Base-by-base conservation (phyloP, 2,888 invertebrate species). In the Periphyllus acericola region DNA sequence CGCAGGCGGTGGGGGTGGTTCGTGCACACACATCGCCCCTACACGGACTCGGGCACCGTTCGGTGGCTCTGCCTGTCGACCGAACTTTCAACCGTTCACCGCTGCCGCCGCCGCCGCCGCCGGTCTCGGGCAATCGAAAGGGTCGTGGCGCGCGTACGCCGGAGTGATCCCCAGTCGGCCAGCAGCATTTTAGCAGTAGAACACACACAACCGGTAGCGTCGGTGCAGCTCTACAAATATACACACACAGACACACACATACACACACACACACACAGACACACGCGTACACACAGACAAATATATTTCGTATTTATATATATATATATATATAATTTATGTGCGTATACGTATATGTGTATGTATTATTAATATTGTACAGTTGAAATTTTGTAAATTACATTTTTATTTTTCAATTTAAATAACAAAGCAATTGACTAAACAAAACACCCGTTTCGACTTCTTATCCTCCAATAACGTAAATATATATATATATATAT, bases 121-220 rank as follows among this genome's bases (percentile, higher is more conserved):
- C 40, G 76, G 75, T 36, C 84, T 66, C 76, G 68, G 46, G 80
- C 55, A 80, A 79, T 79, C 80, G 36, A 60, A 86, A 72, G 79
- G 86, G 86, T 72, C 80, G 86, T 55, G 1, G 60, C 75, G 72
- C 55, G 71, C 71, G 82, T 72, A 72, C 72, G n/a, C 36, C 21
- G 74, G 55, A 32, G 55, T 40, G 55, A 80, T 86, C 72, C 60
- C 55, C 86, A 86, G 86, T 86, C 86, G 75, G 72, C 72, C 86
- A 80, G 79, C 86, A 86, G 86, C 86, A 60, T 86, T 86, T 86
- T 80, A 80, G 80, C 86, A 86, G 86, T 86, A 72, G 86, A 55
- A 80, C 78, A 52, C 78, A 36, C 86, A 46, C 46, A 66, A 84
- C 84, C 76, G 78, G 84, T 78, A 84, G 84, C 46, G 84, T 78